A percentile compares a stretch with the other conserved stretches of the same genome.
Conservation (phyloP, 1,140 invertebrate species). For the Zeugodacus cucurbitae region DNA sequence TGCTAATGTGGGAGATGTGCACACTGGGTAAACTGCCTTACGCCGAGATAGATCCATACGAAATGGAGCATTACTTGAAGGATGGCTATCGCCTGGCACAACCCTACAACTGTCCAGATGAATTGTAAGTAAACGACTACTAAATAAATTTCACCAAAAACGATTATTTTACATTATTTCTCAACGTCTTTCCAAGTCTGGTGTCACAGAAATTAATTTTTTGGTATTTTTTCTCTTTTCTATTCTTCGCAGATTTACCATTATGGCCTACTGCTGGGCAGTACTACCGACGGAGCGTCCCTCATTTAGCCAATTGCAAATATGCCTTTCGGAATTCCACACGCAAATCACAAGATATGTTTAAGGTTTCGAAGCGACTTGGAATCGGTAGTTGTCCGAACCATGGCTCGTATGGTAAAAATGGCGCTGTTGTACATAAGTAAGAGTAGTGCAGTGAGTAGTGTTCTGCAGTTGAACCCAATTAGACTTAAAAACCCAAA, state of each 20-base stretch:
- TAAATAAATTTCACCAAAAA: neutral
- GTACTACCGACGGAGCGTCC: conserved; percentile 88
- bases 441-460: neutral
- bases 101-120: conserved; percentile 95
- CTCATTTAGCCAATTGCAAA: conserved; percentile 84
- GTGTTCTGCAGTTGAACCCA: neutral
- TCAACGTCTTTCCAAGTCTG: too few species aligned
- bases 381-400: neutral
- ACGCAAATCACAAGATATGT: conserved; percentile 84
- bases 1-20: conserved; percentile 94
- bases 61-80: conserved; percentile 90
- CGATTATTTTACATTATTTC: too few species aligned
- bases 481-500: neutral
- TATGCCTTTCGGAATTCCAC: conserved; percentile 87
- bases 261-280: conserved; percentile 95
- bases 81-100: conserved; percentile 93
- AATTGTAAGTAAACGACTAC: conserved; percentile 77
- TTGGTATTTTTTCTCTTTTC: conserved; percentile 35
- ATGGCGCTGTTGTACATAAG: neutral
- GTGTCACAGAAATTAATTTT: neutral
- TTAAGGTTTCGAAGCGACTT: conserved; percentile 59
- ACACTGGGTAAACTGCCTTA: conserved; percentile 94
- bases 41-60: conserved; percentile 76
- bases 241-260: conserved; percentile 77
- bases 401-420: neutral